Conservation (phyloP, 2,113 vertebrate species). For the Mus pahari region DNA sequence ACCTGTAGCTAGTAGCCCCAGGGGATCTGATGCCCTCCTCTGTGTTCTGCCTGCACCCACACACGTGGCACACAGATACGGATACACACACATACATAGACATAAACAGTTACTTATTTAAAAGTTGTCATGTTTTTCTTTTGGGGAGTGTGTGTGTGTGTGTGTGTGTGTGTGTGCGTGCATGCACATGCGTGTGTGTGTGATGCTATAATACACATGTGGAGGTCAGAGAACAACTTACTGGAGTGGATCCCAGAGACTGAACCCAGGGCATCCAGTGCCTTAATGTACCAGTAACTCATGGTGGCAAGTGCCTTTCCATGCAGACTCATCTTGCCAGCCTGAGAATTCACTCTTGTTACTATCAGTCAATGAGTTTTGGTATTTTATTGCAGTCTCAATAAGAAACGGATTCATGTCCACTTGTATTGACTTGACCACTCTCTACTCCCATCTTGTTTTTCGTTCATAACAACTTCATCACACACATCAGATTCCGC, state of each 20-base stretch:
- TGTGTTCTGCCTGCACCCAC: neutral
- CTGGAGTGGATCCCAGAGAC: neutral
- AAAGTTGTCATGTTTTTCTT: neutral
- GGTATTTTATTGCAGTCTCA: neutral
- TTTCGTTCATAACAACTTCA: neutral
- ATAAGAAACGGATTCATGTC: neutral
- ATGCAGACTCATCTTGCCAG: neutral
- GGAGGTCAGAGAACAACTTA: neutral
- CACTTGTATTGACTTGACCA: neutral
- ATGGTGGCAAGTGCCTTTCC: neutral
- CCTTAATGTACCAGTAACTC: neutral
- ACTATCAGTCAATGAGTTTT: neutral
- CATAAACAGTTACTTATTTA: neutral
- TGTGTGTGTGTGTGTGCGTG: neutral
- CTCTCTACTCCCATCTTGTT: neutral
- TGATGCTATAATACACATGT: neutral
- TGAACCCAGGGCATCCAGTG: neutral
- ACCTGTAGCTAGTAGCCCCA: neutral
- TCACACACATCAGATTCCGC: no score
- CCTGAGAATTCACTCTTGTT: neutral
- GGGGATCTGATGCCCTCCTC: neutral
- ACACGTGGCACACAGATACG: neutral
- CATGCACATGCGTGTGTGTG: no score
- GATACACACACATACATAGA: neutral
- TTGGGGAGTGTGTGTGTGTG: neutral